These are phyloP conservation scores for Drosophila triauraria DNA, from an alignment of 1,140 invertebrate genomes.

Conservation along the genomic window DNA sequence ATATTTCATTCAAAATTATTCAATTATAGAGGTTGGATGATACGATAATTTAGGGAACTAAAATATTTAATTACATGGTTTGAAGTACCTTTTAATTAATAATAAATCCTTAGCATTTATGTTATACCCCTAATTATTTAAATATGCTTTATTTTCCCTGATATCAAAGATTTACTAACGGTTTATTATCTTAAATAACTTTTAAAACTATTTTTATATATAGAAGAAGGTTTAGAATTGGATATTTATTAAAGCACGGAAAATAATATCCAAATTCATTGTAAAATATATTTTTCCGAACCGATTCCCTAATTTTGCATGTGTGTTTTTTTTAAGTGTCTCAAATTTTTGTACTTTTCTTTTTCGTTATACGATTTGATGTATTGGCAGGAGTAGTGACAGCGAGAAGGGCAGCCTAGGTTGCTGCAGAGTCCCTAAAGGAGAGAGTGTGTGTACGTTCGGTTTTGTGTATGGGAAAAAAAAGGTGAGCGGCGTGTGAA, in stretches of 20 bases:
- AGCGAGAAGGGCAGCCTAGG: conserved; percentile 19
- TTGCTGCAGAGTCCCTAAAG: conserved; percentile 25
- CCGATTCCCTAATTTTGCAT: background rate
- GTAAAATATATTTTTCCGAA: background rate
- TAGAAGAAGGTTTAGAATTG: background rate
- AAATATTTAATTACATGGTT: background rate
- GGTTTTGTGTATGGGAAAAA: conserved; percentile 8
- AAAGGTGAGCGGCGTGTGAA: conserved; percentile 53
- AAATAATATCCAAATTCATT: background rate
- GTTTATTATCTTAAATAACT: too few relatives aligned
- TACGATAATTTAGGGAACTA: background rate
- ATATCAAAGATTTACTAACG: too few relatives aligned
- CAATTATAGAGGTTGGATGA: background rate
- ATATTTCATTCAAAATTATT: background rate
- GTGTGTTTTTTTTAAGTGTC: background rate
- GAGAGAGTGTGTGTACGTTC: background rate
- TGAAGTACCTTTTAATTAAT: background rate
- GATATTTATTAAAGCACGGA: background rate
- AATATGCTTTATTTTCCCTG: too few relatives aligned
- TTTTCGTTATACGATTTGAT: conserved; percentile 46
- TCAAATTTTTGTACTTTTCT: conserved; percentile 2
- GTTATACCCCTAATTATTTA: too few relatives aligned
- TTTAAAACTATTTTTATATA: too few relatives aligned
- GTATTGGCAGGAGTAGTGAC: conserved; percentile 66
- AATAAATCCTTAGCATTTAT: background rate